Evolutionary conservation across 2,797 vertebrate species (phyloP).

Genomic region (Pipistrellus kuhlii): DNA sequence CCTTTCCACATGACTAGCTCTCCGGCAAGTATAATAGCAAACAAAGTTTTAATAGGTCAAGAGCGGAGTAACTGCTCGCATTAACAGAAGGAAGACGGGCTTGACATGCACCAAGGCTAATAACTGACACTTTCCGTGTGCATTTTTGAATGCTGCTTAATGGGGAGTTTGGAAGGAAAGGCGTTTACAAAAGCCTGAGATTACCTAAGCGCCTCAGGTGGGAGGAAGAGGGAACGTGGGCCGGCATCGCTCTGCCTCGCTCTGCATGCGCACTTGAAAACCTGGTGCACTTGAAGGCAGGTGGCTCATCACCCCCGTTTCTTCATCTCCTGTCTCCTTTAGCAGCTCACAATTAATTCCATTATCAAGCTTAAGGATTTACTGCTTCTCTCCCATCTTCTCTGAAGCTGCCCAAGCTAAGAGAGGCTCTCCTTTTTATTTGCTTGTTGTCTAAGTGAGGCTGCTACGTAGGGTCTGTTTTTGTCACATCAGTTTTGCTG

Average conservation of each 20-base stretch:
- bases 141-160: slow-evolving; percentile 80
- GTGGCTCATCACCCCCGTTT: slow-evolving; percentile 35
- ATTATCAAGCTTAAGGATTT: slow-evolving; percentile 83
- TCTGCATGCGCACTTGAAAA: not conserved
- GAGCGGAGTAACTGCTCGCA: slow-evolving; percentile 81
- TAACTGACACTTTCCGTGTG: slow-evolving; percentile 70
- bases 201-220: slow-evolving; percentile 46
- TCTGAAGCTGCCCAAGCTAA: slow-evolving; percentile 83
- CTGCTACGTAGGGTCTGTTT: slow-evolving; percentile 84
- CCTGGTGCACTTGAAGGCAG: slow-evolving; percentile 41
- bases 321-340: slow-evolving; percentile 35
- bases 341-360: slow-evolving; percentile 83
- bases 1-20: slow-evolving; percentile 88
- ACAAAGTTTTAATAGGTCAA: slow-evolving; percentile 91
- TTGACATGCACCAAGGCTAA: slow-evolving; percentile 78
- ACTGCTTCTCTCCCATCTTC: slow-evolving; percentile 82
- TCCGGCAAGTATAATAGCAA: slow-evolving; percentile 87
- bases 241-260: fast-evolving
- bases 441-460: slow-evolving; percentile 85
- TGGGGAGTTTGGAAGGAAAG: slow-evolving; percentile 72
- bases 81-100: slow-evolving; percentile 72
- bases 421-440: slow-evolving; percentile 81
- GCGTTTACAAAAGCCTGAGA: slow-evolving; percentile 62
- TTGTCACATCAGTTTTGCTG: slow-evolving; percentile 86
- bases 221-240: not conserved